Base-by-base conservation (phyloP, 2,113 vertebrate species). In the Ammodramus savannarum region DNA sequence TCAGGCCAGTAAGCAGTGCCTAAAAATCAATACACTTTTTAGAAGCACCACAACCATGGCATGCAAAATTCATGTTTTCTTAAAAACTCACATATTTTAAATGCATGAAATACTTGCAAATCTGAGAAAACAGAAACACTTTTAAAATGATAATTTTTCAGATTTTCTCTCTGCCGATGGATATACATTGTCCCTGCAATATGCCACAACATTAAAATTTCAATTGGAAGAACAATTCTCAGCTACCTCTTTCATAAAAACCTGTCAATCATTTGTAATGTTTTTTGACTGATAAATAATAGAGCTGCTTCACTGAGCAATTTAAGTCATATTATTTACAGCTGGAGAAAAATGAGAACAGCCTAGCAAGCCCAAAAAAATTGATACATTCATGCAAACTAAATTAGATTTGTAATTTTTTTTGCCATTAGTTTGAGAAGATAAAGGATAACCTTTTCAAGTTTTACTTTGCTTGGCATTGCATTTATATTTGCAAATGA, bases 301-400 rank as follows among this genome's bases (percentile, higher is more conserved):
- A 95, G 69, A 75, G 81, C 55, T 69, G 68, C 85, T 96, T 95
- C 89, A 90, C 85, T 93, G 91, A 94, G 69, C 87, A 94, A 96
- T 97, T 96, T 96, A 97, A 96, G 68, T 96, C 57, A 57, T 96
- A 96, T 94, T 97, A 96, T 89, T 97, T 97, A 97, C 94, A 97
- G 96, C 95, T 97, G 96, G 89, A 87, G 88, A 88, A 81, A 95
- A 97, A 97, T 93, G 90, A 96, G 54, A 93, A 91, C 57, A 93
- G 75, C 31, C 73, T 94, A 94, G 36, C 29, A 59, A 95, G 57
- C 48, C 48, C 51, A 94, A 89, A 93, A 93, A 85, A 82, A 79
- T 85, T 0, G 43, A 91, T 87, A 90, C 38, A 89, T 46, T 79
- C 67, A 93, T 90, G 34, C 66, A 95, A 89, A 91, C 41, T 84